phyloP scores from a whole-genome alignment of 2,113 vertebrate species.

The Neogale vison region DNA sequence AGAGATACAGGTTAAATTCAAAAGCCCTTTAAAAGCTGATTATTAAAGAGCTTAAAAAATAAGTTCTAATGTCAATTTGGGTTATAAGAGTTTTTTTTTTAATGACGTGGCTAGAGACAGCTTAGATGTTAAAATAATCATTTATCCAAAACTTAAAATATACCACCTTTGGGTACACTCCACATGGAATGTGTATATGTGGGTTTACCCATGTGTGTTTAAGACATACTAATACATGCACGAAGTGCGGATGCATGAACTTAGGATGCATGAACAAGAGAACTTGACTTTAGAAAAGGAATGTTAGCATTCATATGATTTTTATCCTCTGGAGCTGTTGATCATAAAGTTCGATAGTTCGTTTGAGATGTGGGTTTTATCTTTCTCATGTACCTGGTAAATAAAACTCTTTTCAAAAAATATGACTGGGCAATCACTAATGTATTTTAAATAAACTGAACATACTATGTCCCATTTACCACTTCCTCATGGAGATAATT shows the following conservation, averaged over 20 bases:
- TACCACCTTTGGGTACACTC: neutral
- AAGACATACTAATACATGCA: neutral
- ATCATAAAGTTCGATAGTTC: slow-evolving; percentile 39
- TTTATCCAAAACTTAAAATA: neutral
- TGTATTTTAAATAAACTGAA: slow-evolving; percentile 66
- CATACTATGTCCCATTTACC: neutral
- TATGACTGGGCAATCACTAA: slow-evolving; percentile 55
- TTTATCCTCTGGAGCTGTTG: slow-evolving; percentile 37
- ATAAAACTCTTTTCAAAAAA: slow-evolving; percentile 35
- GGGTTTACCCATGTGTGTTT: neutral
- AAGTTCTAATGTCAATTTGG: neutral
- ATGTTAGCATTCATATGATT: neutral
- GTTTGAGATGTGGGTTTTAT: slow-evolving; percentile 53
- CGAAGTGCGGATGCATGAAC: neutral
- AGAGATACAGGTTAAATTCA: neutral
- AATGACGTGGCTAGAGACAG: neutral
- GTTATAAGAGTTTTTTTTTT: neutral
- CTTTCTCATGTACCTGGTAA: slow-evolving; percentile 29
- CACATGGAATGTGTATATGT: neutral
- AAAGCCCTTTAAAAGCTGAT: neutral
- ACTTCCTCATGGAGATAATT: slow-evolving; percentile 66
- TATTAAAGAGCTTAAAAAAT: neutral
- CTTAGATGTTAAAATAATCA: slow-evolving; percentile 5
- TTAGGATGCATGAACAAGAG: neutral
- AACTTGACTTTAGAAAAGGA: neutral